phyloP scores from a whole-genome alignment of 2,113 vertebrate genomes.

The Orientallactaga bullata region DNA sequence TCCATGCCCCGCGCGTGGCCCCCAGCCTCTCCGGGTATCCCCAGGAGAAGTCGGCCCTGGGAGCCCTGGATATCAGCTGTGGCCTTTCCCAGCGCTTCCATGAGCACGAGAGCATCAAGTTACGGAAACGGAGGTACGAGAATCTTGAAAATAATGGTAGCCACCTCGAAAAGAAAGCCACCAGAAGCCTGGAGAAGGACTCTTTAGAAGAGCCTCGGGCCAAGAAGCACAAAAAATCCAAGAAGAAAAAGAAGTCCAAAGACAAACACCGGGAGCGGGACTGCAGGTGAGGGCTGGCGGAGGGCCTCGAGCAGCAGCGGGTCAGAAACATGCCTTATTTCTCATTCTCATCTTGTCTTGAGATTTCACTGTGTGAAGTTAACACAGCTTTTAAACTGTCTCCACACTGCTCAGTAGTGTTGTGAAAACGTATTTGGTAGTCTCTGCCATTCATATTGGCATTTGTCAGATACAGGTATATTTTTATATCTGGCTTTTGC shows the following conservation, averaged over 20 bases:
- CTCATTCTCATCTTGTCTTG: background rate
- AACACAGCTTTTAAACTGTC: background rate
- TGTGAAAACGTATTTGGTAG: background rate
- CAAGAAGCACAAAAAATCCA: slow-evolving; percentile 94
- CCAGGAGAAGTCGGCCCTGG: background rate
- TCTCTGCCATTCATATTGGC: background rate
- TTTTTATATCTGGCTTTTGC: background rate
- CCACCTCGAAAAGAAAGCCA: slow-evolving; percentile 79
- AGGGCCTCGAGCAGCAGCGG: background rate
- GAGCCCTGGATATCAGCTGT: background rate
- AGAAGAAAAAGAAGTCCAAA: slow-evolving; percentile 96
- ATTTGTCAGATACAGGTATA: background rate
- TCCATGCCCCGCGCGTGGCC: slow-evolving; percentile 73
- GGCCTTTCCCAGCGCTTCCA: slow-evolving; percentile 52
- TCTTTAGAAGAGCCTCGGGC: slow-evolving; percentile 81
- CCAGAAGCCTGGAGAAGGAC: slow-evolving; percentile 67
- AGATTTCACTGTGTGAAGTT: background rate
- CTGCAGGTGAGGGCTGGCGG: slow-evolving; percentile 86
- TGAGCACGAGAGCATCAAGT: slow-evolving; percentile 31
- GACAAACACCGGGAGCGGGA: slow-evolving; percentile 91
- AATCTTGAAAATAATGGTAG: slow-evolving; percentile 59
- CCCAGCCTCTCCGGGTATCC: slow-evolving; percentile 62
- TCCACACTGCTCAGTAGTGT: background rate
- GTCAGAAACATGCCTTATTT: background rate
- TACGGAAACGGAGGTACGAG: slow-evolving; percentile 70